These are phyloP conservation scores for Mesocentrotus franciscanus DNA, from an alignment of 53 echinoderm and acorn worm species.

Conservation along the genomic window DNA sequence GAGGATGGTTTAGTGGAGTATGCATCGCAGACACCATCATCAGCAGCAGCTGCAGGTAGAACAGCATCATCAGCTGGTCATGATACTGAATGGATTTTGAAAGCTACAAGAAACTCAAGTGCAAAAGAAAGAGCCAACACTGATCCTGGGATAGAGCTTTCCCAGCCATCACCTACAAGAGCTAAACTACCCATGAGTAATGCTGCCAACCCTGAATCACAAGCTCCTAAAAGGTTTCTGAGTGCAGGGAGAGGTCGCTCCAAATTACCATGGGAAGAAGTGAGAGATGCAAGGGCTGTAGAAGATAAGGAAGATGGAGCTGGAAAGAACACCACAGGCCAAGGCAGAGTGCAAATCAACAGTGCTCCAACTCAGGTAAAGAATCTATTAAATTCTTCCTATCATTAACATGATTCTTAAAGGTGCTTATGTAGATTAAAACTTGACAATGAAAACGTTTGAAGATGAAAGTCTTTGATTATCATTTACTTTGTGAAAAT, in stretches of 20 bases:
- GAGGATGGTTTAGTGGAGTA: conserved; percentile 93
- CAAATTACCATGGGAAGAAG: conserved; percentile 98
- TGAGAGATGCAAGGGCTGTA: conserved; percentile 74
- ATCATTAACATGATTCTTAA: not conserved
- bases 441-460: too few relatives aligned
- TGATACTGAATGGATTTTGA: conserved; percentile 91
- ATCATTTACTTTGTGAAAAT: too few relatives aligned
- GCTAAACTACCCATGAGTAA: conserved; percentile 54
- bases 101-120: conserved; percentile 87
- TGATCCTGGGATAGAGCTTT: conserved; percentile 86
- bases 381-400: not conserved
- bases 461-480: too few relatives aligned
- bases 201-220: conserved; percentile 70
- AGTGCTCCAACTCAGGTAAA: conserved; percentile 97
- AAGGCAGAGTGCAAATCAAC: conserved; percentile 82
- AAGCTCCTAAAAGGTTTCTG: conserved; percentile 88
- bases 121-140: conserved; percentile 77
- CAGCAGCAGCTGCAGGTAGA: conserved; percentile 78
- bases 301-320: conserved; percentile 58
- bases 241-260: conserved; percentile 94
- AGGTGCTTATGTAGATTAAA: too few relatives aligned
- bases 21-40: conserved; percentile 85
- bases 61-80: conserved; percentile 74
- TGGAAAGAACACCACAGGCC: conserved; percentile 23
- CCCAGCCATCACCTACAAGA: conserved; percentile 88